A percentile compares a stretch with the other conserved stretches of the same genome.
Conservation (phyloP, 2,113 vertebrate species). For the Gila orcuttii region DNA sequence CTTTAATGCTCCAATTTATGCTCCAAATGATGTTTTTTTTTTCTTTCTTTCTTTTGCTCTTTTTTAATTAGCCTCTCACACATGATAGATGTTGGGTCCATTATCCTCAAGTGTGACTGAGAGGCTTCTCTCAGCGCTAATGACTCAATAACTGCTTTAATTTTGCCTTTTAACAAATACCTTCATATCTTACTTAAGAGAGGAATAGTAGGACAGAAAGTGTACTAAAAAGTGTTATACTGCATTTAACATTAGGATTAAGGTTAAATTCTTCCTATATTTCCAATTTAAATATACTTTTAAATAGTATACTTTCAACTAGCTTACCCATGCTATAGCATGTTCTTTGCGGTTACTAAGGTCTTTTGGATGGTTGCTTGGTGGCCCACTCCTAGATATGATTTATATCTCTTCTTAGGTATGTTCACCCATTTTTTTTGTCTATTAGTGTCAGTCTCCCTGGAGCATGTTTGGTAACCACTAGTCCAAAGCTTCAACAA, state of each 20-base stretch:
- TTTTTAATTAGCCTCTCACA: slow-evolving; percentile 83
- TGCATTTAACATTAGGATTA: neutral
- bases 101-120: slow-evolving; percentile 84
- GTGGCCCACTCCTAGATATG: neutral
- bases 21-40: slow-evolving; percentile 49
- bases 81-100: slow-evolving; percentile 88
- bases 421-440: neutral
- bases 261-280: neutral
- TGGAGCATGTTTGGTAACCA: neutral
- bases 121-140: slow-evolving; percentile 83
- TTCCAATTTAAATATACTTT: neutral
- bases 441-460: neutral
- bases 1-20: slow-evolving; percentile 89
- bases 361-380: no score
- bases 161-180: slow-evolving; percentile 66
- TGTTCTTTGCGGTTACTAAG: no score
- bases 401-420: neutral
- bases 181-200: slow-evolving; percentile 60
- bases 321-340: neutral
- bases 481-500: neutral
- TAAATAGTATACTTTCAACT: neutral
- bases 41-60: slow-evolving; percentile 38
- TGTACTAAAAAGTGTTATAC: neutral
- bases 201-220: slow-evolving; percentile 1
- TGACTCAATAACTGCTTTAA: slow-evolving; percentile 71